Conservation (phyloP, 2,113 vertebrate genomes). For the Actenoides hombroni region DNA sequence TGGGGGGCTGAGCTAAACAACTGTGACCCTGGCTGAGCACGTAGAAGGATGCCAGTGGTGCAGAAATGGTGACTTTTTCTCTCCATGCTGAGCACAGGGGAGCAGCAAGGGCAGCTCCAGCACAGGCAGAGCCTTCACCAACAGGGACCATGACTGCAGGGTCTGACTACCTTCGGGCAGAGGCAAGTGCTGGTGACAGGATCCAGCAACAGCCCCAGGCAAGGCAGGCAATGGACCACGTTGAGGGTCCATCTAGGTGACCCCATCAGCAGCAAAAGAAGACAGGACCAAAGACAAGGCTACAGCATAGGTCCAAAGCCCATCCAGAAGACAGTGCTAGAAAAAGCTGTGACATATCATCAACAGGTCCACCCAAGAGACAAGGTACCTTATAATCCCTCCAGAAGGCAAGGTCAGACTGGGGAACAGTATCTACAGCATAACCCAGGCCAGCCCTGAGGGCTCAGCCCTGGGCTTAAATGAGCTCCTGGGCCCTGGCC, state of each 20-base stretch:
- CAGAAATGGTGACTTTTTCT: neutral
- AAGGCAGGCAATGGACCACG: too few relatives aligned
- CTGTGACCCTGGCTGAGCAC: neutral
- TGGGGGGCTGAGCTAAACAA: too few relatives aligned
- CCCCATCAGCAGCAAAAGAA: too few relatives aligned
- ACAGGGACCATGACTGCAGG: neutral
- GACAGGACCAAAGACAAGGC: neutral
- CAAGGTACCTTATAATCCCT: accelerated
- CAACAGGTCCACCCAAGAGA: accelerated
- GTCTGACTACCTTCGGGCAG: accelerated
- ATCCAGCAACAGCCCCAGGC: neutral
- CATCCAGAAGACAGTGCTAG: neutral
- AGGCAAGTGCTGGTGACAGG: neutral
- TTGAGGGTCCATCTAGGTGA: too few relatives aligned
- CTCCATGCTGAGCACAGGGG: accelerated
- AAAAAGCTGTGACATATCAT: accelerated
- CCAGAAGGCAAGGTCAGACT: too few relatives aligned
- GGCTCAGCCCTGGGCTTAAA: neutral
- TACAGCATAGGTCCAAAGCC: neutral
- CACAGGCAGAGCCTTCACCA: neutral
- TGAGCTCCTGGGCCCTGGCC: neutral
- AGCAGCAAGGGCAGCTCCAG: neutral
- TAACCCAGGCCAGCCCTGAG: accelerated
- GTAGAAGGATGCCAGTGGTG: accelerated
- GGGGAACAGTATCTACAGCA: too few relatives aligned